Conservation (phyloP, 1,140 invertebrate genomes). For the Amphibalanus amphitrite region DNA sequence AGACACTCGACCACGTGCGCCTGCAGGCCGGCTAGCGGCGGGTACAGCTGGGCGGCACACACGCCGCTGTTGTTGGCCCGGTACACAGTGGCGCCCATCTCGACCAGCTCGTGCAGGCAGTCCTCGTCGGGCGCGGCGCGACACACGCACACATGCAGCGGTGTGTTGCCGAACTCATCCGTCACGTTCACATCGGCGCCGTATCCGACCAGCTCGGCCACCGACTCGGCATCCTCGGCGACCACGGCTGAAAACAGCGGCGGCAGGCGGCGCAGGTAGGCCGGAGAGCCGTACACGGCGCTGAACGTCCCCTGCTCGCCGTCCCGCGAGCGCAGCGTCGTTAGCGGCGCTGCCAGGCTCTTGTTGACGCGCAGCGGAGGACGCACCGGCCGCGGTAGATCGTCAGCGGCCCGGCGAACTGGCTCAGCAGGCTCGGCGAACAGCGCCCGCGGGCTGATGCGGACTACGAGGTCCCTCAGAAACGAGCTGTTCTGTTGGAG, state of each 20-base stretch:
- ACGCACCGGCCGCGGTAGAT: background rate
- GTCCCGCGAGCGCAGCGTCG: constrained; percentile 8
- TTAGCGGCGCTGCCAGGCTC: constrained; percentile 15
- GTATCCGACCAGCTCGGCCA: constrained; percentile 35
- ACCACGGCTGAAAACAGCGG: constrained; percentile 36
- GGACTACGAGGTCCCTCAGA: background rate
- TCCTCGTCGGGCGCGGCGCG: constrained; percentile 33
- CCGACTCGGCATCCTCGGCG: constrained; percentile 30
- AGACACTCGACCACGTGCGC: background rate
- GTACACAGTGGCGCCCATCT: constrained; percentile 32
- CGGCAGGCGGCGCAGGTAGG: constrained; percentile 33
- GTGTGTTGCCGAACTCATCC: constrained; percentile 36
- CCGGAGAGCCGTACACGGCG: constrained; percentile 28
- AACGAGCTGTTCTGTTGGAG: background rate
- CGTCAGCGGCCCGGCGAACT: constrained; percentile 10
- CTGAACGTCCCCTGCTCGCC: constrained; percentile 23
- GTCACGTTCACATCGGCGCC: constrained; percentile 32
- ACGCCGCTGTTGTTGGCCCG: constrained; percentile 28
- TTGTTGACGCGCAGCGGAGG: background rate
- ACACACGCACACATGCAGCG: constrained; percentile 35
- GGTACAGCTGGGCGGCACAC: constrained; percentile 28
- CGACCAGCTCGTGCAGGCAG: constrained; percentile 33
- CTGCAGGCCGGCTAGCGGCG: constrained; percentile 23
- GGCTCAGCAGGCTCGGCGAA: constrained; percentile 4
- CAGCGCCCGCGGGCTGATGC: background rate